A percentile compares a stretch with the other conserved stretches of the same genome.
Evolutionary conservation across 2,797 vertebrate genomes (phyloP).

Genomic region (Typhlichthys subterraneus): DNA sequence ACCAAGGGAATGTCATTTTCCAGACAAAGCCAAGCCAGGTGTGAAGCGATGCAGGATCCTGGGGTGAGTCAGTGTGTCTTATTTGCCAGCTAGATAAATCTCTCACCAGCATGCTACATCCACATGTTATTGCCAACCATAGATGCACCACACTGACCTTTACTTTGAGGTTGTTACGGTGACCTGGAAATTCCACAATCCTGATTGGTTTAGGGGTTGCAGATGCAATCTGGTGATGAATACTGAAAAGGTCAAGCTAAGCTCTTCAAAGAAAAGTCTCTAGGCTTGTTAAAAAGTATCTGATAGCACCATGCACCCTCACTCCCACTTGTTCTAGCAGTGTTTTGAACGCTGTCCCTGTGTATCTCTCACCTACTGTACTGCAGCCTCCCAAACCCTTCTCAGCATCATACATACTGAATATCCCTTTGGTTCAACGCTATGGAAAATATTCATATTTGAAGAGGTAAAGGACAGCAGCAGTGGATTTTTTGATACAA

Average conservation of each 20-base stretch:
- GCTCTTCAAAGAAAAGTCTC: slow-evolving; percentile 60
- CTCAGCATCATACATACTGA: too few species aligned
- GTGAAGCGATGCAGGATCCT: slow-evolving; percentile 39
- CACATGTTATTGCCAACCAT: slow-evolving; percentile 48
- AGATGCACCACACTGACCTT: slow-evolving; percentile 67
- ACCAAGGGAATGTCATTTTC: slow-evolving; percentile 37
- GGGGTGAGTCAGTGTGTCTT: slow-evolving; percentile 49
- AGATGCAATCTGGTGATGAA: slow-evolving; percentile 81
- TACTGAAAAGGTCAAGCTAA: slow-evolving; percentile 83
- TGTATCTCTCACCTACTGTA: slow-evolving; percentile 16
- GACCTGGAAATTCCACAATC: slow-evolving; percentile 77
- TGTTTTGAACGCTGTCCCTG: slow-evolving; percentile 17
- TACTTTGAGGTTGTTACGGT: slow-evolving; percentile 77
- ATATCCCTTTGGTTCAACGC: too few species aligned
- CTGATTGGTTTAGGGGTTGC: slow-evolving; percentile 77
- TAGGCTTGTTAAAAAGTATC: slow-evolving; percentile 59
- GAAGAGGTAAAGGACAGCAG: too few species aligned
- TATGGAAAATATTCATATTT: too few species aligned
- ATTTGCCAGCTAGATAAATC: slow-evolving; percentile 69
- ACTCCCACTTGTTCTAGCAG: neutral
- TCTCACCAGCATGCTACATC: slow-evolving; percentile 41
- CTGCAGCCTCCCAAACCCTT: slow-evolving; percentile 9
- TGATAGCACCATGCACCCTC: slow-evolving; percentile 45
- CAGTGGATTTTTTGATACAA: too few species aligned
- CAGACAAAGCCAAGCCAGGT: slow-evolving; percentile 24